Conservation (phyloP, 2,797 vertebrate genomes). For the Carcharodon carcharias region DNA sequence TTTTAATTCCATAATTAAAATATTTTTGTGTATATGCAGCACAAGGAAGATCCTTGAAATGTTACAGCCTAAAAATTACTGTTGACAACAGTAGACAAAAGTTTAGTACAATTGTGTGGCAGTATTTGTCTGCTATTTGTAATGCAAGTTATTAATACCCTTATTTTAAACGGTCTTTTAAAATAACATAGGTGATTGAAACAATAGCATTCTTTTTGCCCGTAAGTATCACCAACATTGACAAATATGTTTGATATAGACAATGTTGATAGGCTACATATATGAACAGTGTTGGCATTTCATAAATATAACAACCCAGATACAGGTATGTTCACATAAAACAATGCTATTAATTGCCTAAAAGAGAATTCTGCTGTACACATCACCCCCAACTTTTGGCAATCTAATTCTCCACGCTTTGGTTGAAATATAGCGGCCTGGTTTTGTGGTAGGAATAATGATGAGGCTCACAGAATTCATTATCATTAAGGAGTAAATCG, state of each 20-base stretch:
- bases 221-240: neutral
- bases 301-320: neutral
- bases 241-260: neutral
- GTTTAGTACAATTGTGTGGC: neutral
- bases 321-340: neutral
- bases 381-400: neutral
- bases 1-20: no score
- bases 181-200: neutral
- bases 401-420: neutral
- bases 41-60: neutral
- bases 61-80: neutral
- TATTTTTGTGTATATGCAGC: neutral
- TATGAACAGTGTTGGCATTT: slow-evolving; percentile 2
- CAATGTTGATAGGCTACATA: neutral
- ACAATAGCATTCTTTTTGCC: neutral
- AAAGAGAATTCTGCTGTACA: neutral
- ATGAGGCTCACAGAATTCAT: no score
- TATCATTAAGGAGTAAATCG: no score
- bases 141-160: neutral
- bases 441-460: no score
- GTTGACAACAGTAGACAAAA: neutral
- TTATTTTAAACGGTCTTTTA: neutral
- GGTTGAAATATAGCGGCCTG: neutral
- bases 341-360: neutral
- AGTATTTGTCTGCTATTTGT: neutral